These are phyloP conservation scores for Lathronympha strigana DNA, from an alignment of 2,888 invertebrate genomes.

Conservation along the genomic window DNA sequence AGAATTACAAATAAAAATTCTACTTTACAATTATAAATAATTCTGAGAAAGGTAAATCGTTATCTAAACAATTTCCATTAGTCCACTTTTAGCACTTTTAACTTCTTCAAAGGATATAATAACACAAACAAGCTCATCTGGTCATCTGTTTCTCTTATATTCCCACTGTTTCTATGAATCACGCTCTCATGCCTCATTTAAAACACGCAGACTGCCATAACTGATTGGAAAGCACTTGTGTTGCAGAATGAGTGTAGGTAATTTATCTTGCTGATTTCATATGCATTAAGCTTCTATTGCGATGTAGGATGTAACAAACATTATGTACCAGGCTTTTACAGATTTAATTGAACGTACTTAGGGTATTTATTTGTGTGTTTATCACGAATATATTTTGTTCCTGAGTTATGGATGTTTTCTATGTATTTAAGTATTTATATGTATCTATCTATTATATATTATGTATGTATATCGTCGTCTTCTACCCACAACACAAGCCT, in stretches of 20 bases:
- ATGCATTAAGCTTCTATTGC: background rate
- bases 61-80: constrained; percentile 14
- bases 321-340: background rate
- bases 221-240: constrained; percentile 15
- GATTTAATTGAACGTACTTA: no score
- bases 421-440: no score
- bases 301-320: background rate
- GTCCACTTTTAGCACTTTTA: constrained; percentile 12
- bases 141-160: constrained; percentile 21
- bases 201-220: background rate
- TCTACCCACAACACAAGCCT: no score
- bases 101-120: constrained; percentile 21
- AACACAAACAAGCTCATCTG: constrained; percentile 17
- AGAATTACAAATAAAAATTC: no score
- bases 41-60: constrained; percentile 21
- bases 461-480: no score
- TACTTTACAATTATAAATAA: no score
- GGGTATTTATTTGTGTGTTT: no score
- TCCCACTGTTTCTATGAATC: constrained; percentile 14
- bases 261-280: background rate
- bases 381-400: no score
- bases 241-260: constrained; percentile 13
- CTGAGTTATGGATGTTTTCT: no score
- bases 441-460: no score
- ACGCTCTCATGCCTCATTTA: constrained; percentile 1